phyloP scores from a whole-genome alignment of 1,140 invertebrate genomes.

The Drosophila sp. region DNA sequence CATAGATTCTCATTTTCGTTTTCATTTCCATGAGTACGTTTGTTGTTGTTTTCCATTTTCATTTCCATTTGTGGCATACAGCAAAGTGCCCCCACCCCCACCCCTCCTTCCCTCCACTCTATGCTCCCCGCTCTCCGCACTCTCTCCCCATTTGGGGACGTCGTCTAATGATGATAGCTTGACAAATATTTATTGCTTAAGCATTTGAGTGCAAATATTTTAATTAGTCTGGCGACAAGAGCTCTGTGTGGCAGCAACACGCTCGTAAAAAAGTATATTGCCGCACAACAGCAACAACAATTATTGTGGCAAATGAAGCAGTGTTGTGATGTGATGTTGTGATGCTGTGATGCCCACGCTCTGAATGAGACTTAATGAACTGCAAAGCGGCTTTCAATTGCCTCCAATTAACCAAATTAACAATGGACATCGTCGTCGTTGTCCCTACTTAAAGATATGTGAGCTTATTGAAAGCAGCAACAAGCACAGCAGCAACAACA shows the following conservation, averaged over 20 bases:
- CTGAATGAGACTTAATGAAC: slow-evolving; percentile 73
- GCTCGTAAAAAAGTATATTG: slow-evolving; percentile 38
- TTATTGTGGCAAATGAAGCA: slow-evolving; percentile 1
- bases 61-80: slow-evolving; percentile 26
- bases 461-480: slow-evolving; percentile 44
- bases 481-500: slow-evolving; percentile 12
- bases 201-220: slow-evolving; percentile 82
- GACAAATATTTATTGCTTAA: slow-evolving; percentile 82
- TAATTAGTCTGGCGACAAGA: slow-evolving; percentile 78
- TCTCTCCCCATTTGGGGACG: slow-evolving; percentile 51
- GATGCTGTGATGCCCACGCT: not conserved
- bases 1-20: slow-evolving; percentile 69
- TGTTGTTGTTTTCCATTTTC: slow-evolving; percentile 27
- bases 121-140: too few relatives aligned
- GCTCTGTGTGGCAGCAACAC: slow-evolving; percentile 13
- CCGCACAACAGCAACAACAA: slow-evolving; percentile 3
- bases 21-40: slow-evolving; percentile 35
- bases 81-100: slow-evolving; percentile 13
- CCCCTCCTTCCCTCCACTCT: slow-evolving; percentile 31
- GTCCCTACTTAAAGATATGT: slow-evolving; percentile 41
- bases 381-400: slow-evolving; percentile 81
- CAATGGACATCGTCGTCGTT: slow-evolving; percentile 53
- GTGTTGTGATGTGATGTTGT: slow-evolving; percentile 4
- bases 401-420: slow-evolving; percentile 82
- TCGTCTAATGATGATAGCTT: slow-evolving; percentile 76